phyloP scores from a whole-genome alignment of 2,888 invertebrate genomes.

The Yponomeuta malinellus region DNA sequence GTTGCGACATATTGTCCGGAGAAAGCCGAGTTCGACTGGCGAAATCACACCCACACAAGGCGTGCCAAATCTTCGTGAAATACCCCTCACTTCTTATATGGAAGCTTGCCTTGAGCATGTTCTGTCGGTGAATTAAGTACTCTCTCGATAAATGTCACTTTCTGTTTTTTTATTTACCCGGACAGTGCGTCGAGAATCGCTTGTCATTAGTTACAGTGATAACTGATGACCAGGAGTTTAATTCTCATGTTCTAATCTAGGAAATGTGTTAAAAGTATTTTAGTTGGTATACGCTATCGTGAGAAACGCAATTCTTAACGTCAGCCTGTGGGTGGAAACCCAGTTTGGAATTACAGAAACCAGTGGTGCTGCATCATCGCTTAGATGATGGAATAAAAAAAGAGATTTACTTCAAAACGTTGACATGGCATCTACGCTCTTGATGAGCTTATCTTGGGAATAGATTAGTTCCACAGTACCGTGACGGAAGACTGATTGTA shows the following conservation, averaged over 20 bases:
- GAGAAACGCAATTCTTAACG: neutral
- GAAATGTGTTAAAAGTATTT: neutral
- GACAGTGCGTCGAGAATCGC: neutral
- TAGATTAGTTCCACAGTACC: neutral
- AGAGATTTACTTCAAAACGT: neutral
- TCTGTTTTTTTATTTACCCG: neutral
- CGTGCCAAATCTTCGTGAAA: slow-evolving; percentile 63
- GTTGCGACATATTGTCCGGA: slow-evolving; percentile 53
- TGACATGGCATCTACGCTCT: neutral
- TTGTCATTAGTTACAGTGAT: neutral
- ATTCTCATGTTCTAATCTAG: neutral
- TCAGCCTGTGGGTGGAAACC: neutral
- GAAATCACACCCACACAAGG: slow-evolving; percentile 67
- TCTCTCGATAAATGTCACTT: slow-evolving; percentile 9
- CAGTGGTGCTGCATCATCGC: neutral
- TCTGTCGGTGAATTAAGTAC: slow-evolving; percentile 27
- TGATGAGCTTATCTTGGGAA: neutral
- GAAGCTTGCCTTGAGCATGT: slow-evolving; percentile 27
- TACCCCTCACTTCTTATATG: slow-evolving; percentile 47
- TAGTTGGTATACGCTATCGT: neutral
- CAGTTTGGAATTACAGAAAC: neutral
- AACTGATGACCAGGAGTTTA: neutral
- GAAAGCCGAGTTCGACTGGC: slow-evolving; percentile 65
- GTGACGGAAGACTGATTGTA: neutral
- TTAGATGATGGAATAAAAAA: neutral